These are phyloP conservation scores for Anaspis maculata DNA, from an alignment of 2,888 invertebrate genomes.

Conservation along the genomic window DNA sequence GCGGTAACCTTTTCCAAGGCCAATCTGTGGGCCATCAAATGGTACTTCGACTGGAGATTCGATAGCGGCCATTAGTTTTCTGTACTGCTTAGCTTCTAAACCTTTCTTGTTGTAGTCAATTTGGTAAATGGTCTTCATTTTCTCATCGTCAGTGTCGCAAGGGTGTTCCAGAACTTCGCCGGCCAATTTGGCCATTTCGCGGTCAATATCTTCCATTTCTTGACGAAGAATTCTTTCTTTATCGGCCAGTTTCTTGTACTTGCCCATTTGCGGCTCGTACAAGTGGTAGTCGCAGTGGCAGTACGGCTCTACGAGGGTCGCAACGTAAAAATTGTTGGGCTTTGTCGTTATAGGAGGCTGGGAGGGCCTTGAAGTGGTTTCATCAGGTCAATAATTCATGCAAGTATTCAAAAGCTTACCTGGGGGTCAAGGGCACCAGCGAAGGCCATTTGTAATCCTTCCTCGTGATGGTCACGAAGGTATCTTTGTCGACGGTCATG, in stretches of 20 bases:
- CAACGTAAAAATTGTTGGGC: conserved; percentile 43
- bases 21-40: conserved; percentile 48
- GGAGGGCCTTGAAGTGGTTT: conserved; percentile 44
- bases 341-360: conserved; percentile 50
- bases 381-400: not conserved
- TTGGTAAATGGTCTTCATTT: conserved; percentile 56
- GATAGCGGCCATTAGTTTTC: conserved; percentile 50
- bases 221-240: conserved; percentile 52
- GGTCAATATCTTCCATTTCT: conserved; percentile 47
- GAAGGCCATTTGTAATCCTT: conserved; percentile 54
- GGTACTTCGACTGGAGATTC: conserved; percentile 53
- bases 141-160: conserved; percentile 53
- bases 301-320: conserved; percentile 51
- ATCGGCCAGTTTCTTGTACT: conserved; percentile 53
- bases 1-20: conserved; percentile 51
- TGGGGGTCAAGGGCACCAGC: conserved; percentile 48
- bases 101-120: conserved; percentile 54
- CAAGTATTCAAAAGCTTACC: conserved; percentile 29
- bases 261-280: conserved; percentile 51
- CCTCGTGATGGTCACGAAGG: conserved; percentile 45
- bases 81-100: conserved; percentile 49
- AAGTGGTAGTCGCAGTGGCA: conserved; percentile 58
- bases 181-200: conserved; percentile 48
- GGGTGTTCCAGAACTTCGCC: conserved; percentile 57
- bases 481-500: conserved; percentile 30